A percentile compares a stretch with the other conserved stretches of the same genome.
phyloP scores from a whole-genome alignment of 2,113 vertebrate genomes.

The Todiramphus chloris region DNA sequence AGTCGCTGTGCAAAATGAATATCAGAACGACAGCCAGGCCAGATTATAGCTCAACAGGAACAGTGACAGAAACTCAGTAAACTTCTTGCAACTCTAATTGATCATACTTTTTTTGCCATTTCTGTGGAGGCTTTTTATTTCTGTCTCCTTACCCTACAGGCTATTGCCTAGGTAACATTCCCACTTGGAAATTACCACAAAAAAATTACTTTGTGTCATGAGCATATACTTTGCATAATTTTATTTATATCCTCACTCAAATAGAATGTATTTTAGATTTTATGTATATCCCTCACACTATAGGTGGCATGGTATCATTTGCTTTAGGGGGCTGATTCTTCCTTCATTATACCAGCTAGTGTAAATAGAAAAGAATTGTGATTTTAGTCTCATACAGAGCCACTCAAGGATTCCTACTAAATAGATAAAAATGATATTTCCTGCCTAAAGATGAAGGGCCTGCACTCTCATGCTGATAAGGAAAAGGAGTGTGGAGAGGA shows the following conservation, averaged over 20 bases:
- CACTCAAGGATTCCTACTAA: neutral
- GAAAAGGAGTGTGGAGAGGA: neutral
- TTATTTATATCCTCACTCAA: slow-evolving; percentile 15
- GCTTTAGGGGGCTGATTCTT: neutral
- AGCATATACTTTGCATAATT: neutral
- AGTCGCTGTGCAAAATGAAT: neutral
- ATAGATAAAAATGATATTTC: neutral
- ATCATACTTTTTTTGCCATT: neutral
- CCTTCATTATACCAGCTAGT: neutral
- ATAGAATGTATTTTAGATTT: neutral
- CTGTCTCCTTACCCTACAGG: neutral
- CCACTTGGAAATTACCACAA: neutral
- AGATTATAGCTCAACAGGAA: neutral
- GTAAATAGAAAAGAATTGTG: neutral
- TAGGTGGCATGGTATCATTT: neutral
- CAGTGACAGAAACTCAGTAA: neutral
- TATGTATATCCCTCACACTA: neutral
- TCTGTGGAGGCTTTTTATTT: neutral
- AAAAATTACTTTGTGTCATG: neutral
- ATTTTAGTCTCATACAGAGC: neutral
- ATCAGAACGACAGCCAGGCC: neutral
- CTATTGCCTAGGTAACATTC: neutral
- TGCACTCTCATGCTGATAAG: neutral
- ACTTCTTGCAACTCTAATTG: neutral
- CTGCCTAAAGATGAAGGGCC: neutral